Evolutionary conservation across 2,797 vertebrate genomes (phyloP), one percentile per base, ranked within the genome.

Genomic region (Parauchenoglanis punctatus): DNA sequence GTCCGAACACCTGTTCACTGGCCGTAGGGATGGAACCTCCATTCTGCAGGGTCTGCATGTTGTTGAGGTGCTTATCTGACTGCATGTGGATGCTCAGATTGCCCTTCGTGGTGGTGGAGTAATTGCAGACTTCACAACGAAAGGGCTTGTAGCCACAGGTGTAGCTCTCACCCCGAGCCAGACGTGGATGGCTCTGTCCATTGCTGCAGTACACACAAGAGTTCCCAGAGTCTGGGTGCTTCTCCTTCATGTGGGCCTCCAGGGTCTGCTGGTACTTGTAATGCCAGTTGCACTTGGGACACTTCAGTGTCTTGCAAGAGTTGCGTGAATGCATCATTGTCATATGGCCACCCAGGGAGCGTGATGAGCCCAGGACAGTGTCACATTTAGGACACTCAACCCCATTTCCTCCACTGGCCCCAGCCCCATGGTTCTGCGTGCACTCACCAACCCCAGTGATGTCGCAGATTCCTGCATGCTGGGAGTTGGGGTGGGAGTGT

Each of bases 251-350:
- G 95, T 99, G 99, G 23, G 98, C 99, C 95, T 99, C 99, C 94
- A 99, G 96, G 4, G 99, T 99, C 96, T 99, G 99, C 97, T 99
- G 99, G 96, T 99, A 99, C 96, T 99, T 99, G 93, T 99, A 99
- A 97, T 99, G 99, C 99, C 99, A 99, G 96, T 99, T 99, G 95
- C 98, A 99, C 97, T 99, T 99, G 93, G 99, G 99, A 97, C 99
- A 99, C 96, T 99, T 99, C 89, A 99, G 97, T 23, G 98, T 99
- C 96, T 99, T 99, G 93, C 99, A 99, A 2, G 98, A 99, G 95
- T 99, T 99, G 82, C 98, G 97, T 70, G 99, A 99, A 96, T 99
- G 99, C 98, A 99, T 99, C 99, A 99, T 99, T 93, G 99, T 99
- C 98, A 99, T 99, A 95, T 99, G 99, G 93, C 99, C 98, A 18